Base-by-base conservation (phyloP, 2,888 invertebrate species). In the Apodemia duryi region DNA sequence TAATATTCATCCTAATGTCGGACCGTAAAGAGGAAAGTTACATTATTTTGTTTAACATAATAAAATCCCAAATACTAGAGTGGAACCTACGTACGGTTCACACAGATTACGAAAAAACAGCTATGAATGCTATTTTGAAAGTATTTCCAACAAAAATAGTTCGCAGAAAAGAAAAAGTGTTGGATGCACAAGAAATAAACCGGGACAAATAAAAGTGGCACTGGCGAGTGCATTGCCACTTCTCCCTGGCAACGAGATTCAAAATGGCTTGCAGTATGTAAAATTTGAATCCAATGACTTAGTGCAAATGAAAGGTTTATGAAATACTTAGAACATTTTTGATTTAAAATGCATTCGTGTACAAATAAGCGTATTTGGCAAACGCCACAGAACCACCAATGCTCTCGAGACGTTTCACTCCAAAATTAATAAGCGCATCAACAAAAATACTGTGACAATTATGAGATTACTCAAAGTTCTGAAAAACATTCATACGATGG, bases 131-230 rank as follows among this genome's bases (percentile, higher is more conserved):
- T 46, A 46, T 49, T 62, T 62, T 62, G 46, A 46, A 62, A 62
- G 46, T 46, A 62, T 43, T 62, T 29, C 49, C 49, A 46, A 62
- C 11, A n/a, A n/a, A n/a, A n/a, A n/a, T n/a, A n/a, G n/a, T n/a
- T n/a, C n/a, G n/a, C n/a, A n/a, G n/a, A n/a, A 66, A 49, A 41
- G 63, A 28, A 57, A 51, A 63, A 63, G 38, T 61, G 61, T 61
- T 41, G 63, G 49, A 63, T 61, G 52, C 57, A 57, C 57, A 67
- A 64, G 63, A 66, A 67, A 63, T 62, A 65, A 64, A 67, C 66
- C 67, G 61, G 66, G 63, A 65, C 62, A 67, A 65, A 64, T 66
- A 69, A 67, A 66, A 66, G 66, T 66, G 61, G 67, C 64, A 43
- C 62, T 65, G 28, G 64, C 62, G 57, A 64, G 65, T 65, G 65